phyloP scores from a whole-genome alignment of 1,140 invertebrate genomes.

The Drosophila virilis region DNA sequence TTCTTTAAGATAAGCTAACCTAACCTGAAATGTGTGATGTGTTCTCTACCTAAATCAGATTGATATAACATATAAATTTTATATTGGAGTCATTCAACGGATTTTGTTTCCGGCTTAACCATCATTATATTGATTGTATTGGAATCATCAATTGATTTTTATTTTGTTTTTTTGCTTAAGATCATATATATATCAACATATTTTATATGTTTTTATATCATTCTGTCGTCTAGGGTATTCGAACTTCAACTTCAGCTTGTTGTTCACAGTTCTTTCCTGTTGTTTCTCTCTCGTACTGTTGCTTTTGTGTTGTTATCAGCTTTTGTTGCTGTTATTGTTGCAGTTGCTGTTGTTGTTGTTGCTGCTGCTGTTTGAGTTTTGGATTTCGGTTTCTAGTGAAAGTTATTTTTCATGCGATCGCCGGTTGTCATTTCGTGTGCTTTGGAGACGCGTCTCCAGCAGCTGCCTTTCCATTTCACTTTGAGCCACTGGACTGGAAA shows the following conservation, averaged over 20 bases:
- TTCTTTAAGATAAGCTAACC: too few species aligned
- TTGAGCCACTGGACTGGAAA: constrained; percentile 61
- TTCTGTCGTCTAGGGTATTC: neutral
- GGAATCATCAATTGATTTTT: too few species aligned
- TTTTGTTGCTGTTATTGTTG: constrained; percentile 17
- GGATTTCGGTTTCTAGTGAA: constrained; percentile 70
- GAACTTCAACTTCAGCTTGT: neutral
- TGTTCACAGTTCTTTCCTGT: neutral
- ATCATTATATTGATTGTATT: too few species aligned
- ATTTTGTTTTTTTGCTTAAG: too few species aligned
- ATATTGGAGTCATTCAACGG: too few species aligned
- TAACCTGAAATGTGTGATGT: too few species aligned
- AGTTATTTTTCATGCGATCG: constrained; percentile 61
- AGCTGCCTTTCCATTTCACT: constrained; percentile 68
- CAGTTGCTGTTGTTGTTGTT: constrained; percentile 9
- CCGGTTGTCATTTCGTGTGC: constrained; percentile 55
- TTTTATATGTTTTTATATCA: too few species aligned
- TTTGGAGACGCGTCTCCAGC: constrained; percentile 17
- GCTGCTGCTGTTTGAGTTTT: constrained; percentile 29
- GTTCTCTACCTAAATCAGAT: too few species aligned
- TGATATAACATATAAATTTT: too few species aligned
- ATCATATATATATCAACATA: too few species aligned
- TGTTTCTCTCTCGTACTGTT: constrained; percentile 24
- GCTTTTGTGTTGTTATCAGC: constrained; percentile 54
- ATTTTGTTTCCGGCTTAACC: too few species aligned